Percentiles rank a stretch among this genome's conserved stretches.
These are phyloP conservation scores for Manis crassicaudata DNA, from an alignment of 2,797 vertebrate genomes.

Conservation along the genomic window DNA sequence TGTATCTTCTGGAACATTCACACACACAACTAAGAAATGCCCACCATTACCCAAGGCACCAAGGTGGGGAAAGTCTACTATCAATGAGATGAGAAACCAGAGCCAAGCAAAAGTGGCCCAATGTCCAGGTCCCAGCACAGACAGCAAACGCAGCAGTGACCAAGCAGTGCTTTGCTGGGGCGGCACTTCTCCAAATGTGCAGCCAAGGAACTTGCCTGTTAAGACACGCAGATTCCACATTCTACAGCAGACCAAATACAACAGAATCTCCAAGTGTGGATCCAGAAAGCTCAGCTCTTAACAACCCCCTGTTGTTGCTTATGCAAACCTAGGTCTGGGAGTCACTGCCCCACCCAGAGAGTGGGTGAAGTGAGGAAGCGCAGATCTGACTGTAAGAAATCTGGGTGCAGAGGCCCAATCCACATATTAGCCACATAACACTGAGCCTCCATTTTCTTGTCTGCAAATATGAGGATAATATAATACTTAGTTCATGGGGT, in stretches of 20 bases:
- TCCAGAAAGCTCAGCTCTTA: background rate
- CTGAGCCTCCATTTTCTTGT: background rate
- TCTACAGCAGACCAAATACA: background rate
- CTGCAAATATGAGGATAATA: background rate
- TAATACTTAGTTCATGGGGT: background rate
- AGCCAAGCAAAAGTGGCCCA: background rate
- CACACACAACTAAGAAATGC: background rate
- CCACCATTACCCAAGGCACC: background rate
- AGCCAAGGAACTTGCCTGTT: background rate
- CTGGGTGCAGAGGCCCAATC: background rate
- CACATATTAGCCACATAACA: background rate
- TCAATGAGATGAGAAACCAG: background rate
- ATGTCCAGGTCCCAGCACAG: background rate
- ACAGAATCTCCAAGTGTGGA: background rate
- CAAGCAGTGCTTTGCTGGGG: accelerated
- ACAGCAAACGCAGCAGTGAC: background rate
- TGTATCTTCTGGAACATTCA: background rate
- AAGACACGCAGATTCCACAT: background rate
- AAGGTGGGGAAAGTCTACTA: background rate
- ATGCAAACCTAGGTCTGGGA: background rate
- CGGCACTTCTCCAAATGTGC: background rate
- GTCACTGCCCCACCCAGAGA: background rate
- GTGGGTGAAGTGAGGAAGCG: background rate
- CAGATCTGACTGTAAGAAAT: background rate
- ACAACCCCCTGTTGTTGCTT: background rate